These are phyloP conservation scores for Falco naumanni DNA, from an alignment of 2,797 vertebrate genomes.

Conservation along the genomic window DNA sequence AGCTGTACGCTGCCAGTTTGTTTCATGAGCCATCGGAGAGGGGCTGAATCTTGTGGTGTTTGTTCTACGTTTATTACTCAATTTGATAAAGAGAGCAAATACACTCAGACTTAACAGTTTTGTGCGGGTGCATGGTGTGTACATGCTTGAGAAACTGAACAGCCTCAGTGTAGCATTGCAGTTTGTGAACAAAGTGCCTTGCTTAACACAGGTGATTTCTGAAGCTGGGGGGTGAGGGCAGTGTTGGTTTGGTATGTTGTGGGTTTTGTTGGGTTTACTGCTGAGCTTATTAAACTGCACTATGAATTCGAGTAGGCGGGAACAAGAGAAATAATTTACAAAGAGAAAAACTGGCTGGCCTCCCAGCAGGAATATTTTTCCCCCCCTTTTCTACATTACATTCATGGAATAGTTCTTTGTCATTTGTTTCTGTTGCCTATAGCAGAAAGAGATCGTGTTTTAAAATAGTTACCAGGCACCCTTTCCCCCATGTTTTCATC, in stretches of 20 bases:
- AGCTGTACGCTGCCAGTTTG: fast-evolving
- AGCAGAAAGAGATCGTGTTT: neutral
- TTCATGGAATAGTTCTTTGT: slow-evolving; percentile 48
- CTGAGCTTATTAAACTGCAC: neutral
- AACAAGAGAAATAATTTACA: slow-evolving; percentile 21
- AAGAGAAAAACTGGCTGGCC: slow-evolving; percentile 9
- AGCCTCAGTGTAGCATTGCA: neutral
- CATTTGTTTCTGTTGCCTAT: slow-evolving; percentile 36
- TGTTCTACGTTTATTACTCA: neutral
- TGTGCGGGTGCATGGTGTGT: neutral
- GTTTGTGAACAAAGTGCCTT: neutral
- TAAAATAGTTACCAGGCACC: neutral
- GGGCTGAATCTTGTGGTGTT: neutral
- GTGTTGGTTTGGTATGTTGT: neutral
- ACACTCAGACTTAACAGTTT: neutral
- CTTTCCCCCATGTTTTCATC: neutral
- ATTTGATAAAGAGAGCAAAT: neutral
- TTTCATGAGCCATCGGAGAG: neutral
- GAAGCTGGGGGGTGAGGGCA: fast-evolving
- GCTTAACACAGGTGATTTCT: neutral
- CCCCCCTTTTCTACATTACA: slow-evolving; percentile 27
- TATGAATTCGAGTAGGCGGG: neutral
- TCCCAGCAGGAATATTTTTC: slow-evolving; percentile 45
- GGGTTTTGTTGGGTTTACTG: neutral
- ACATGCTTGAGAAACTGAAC: neutral